These are phyloP conservation scores for Mermis nigrescens DNA, from an alignment of 2,888 invertebrate genomes.

Conservation along the genomic window DNA sequence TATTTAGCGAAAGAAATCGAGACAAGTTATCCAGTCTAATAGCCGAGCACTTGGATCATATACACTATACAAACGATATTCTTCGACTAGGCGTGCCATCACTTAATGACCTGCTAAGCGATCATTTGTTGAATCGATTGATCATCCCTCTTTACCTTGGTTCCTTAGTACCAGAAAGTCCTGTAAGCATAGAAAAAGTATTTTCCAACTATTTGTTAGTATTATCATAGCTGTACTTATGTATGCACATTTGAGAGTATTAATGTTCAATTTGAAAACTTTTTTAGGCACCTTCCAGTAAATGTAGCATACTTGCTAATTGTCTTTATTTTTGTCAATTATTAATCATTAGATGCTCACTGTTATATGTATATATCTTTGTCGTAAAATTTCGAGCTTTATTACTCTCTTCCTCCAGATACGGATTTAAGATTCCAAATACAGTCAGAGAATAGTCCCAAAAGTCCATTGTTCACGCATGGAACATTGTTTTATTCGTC, in stretches of 20 bases:
- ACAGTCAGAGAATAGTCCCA: too few relatives aligned
- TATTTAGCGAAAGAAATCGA: conserved; percentile 35
- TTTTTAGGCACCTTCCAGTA: not conserved
- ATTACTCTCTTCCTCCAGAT: too few relatives aligned
- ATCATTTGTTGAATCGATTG: conserved; percentile 75
- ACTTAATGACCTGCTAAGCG: conserved; percentile 75
- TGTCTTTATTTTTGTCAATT: too few relatives aligned
- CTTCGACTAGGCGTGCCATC: conserved; percentile 72
- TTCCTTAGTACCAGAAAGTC: conserved; percentile 38
- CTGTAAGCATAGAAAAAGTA: conserved; percentile 6
- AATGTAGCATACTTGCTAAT: too few relatives aligned
- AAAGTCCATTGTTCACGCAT: too few relatives aligned
- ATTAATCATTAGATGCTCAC: too few relatives aligned
- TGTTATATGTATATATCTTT: too few relatives aligned
- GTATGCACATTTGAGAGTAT: too few relatives aligned
- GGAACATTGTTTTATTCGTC: too few relatives aligned
- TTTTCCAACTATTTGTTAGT: not conserved
- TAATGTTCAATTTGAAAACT: not conserved
- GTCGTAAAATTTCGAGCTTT: too few relatives aligned
- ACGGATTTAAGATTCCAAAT: too few relatives aligned
- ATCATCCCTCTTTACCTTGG: conserved; percentile 80
- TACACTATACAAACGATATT: conserved; percentile 92
- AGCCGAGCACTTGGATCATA: conserved; percentile 85
- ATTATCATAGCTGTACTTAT: not conserved
- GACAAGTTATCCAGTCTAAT: conserved; percentile 76